Conservation (phyloP, 2,888 invertebrate genomes). For the Habroteleia sp. region DNA sequence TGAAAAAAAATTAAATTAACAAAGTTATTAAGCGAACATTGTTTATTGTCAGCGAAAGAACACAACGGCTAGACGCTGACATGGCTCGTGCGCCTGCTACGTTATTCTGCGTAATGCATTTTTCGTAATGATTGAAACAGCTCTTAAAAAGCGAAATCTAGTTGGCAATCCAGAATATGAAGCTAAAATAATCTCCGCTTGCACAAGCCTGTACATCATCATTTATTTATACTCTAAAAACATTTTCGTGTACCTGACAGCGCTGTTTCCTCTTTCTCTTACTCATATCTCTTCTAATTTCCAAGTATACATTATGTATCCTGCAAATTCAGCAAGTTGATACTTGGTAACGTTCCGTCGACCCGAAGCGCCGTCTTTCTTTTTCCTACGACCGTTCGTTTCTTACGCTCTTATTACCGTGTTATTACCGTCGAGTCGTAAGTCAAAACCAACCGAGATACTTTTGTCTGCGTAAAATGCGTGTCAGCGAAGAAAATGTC, state of each 20-base stretch:
- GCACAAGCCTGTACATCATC: slow-evolving; percentile 51
- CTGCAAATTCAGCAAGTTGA: slow-evolving; percentile 56
- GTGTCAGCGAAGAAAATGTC: slow-evolving; percentile 47
- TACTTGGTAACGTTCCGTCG: slow-evolving; percentile 43
- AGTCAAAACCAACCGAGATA: slow-evolving; percentile 30
- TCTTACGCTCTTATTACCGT: slow-evolving; percentile 49
- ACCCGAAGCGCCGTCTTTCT: slow-evolving; percentile 27
- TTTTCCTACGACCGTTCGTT: slow-evolving; percentile 30
- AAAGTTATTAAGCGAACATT: slow-evolving; percentile 20
- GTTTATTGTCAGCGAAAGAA: slow-evolving; percentile 29
- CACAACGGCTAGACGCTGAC: slow-evolving; percentile 36
- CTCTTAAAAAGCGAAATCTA: slow-evolving; percentile 53
- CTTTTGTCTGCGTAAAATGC: slow-evolving; percentile 52
- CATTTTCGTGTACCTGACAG: slow-evolving; percentile 58
- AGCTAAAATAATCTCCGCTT: slow-evolving; percentile 54
- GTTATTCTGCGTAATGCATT: slow-evolving; percentile 51
- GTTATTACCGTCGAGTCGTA: slow-evolving; percentile 47
- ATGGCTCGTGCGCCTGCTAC: slow-evolving; percentile 13
- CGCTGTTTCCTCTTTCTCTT: slow-evolving; percentile 48
- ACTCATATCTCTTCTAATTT: slow-evolving; percentile 61
- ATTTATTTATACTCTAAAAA: slow-evolving; percentile 57
- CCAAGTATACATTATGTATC: slow-evolving; percentile 60
- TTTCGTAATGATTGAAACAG: slow-evolving; percentile 55
- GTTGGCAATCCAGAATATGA: slow-evolving; percentile 50
- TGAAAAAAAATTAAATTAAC: slow-evolving; percentile 29